A percentile compares a stretch with the other conserved stretches of the same genome.
Evolutionary conservation across 2,797 vertebrate genomes (phyloP).

Genomic region (Poecile montanus): DNA sequence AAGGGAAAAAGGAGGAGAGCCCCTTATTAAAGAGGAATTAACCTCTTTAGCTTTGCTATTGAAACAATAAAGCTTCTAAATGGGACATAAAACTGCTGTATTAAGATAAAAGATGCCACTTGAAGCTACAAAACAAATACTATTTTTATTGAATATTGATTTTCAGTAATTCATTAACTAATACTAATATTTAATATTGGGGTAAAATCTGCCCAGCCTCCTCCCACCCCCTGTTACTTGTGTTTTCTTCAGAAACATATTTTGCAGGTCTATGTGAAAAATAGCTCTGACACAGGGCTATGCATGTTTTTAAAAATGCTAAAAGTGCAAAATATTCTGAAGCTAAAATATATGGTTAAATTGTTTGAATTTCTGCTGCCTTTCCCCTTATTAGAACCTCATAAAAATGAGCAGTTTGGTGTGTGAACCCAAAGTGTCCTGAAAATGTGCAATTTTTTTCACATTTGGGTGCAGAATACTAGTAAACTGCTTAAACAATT

Average conservation of each 20-base stretch:
- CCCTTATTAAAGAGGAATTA: conserved; percentile 72
- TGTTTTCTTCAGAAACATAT: background rate
- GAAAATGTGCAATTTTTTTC: background rate
- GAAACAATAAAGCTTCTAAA: conserved; percentile 59
- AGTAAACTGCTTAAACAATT: background rate
- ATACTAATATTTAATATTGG: background rate
- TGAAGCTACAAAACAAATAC: background rate
- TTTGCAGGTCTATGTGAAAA: background rate
- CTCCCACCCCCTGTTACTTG: background rate
- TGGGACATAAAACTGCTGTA: background rate
- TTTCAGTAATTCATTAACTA: background rate
- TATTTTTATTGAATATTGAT: background rate
- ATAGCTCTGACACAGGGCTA: background rate
- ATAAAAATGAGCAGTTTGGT: background rate
- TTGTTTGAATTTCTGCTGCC: background rate
- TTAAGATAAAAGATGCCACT: background rate
- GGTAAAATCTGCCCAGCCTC: background rate
- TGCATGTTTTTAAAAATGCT: background rate
- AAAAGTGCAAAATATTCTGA: conserved; percentile 4
- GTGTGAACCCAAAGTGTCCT: background rate
- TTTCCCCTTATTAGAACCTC: background rate
- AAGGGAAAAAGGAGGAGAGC: conserved; percentile 6
- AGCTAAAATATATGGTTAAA: background rate
- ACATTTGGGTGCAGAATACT: background rate
- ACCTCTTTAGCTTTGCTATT: conserved; percentile 70